Evolutionary conservation across 1,140 invertebrate genomes (phyloP).

Genomic region (Drosophila pallidifrons): DNA sequence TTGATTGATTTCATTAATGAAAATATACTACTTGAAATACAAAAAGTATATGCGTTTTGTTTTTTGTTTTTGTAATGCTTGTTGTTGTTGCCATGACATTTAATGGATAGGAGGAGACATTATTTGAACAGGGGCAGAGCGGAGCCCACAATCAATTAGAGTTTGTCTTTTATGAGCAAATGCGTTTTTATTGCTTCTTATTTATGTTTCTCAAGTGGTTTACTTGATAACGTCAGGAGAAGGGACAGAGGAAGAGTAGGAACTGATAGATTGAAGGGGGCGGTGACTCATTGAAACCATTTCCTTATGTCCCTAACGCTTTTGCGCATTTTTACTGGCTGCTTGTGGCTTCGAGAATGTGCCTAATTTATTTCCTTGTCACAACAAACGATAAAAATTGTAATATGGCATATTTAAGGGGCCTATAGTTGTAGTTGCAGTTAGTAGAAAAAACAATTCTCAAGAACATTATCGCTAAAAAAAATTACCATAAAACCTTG

Average conservation of each 20-base stretch:
- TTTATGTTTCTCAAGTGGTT: slow-evolving; percentile 14
- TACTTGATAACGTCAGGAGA: background rate
- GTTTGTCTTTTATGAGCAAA: slow-evolving; percentile 21
- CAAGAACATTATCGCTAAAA: background rate
- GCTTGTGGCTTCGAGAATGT: background rate
- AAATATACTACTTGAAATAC: background rate
- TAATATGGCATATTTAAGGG: background rate
- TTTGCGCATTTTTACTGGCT: slow-evolving; percentile 5
- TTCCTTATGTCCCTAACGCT: background rate
- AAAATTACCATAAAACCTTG: too few relatives aligned
- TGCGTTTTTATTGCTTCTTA: slow-evolving; percentile 21
- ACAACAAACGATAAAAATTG: slow-evolving; percentile 8
- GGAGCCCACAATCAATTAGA: slow-evolving; percentile 29
- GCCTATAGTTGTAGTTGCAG: background rate
- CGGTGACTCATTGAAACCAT: background rate
- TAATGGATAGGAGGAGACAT: slow-evolving; percentile 1
- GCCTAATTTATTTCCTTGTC: slow-evolving; percentile 6
- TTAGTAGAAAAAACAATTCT: background rate
- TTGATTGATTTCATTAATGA: slow-evolving; percentile 60
- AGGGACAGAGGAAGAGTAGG: background rate
- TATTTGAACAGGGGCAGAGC: background rate
- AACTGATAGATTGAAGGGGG: background rate
- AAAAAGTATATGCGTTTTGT: background rate
- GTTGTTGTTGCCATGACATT: slow-evolving; percentile 47
- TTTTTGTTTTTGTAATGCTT: slow-evolving; percentile 11